phyloP scores from a whole-genome alignment of 2,113 vertebrate genomes.

The Hypanus sabinus region DNA sequence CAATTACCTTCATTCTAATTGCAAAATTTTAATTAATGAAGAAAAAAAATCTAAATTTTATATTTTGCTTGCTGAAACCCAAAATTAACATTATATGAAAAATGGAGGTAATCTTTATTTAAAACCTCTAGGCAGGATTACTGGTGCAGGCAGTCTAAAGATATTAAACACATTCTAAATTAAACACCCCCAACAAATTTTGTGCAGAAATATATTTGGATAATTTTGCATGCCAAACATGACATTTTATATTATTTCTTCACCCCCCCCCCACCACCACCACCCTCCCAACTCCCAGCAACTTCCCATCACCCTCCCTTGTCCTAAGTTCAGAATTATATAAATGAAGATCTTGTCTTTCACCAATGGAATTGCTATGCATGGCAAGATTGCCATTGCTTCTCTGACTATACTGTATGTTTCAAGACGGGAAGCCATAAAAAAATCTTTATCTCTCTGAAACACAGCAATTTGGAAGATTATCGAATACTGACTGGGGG shows the following conservation, averaged over 20 bases:
- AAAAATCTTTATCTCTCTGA: constrained; percentile 99
- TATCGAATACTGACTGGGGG: constrained; percentile 99
- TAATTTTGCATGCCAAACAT: constrained; percentile 99
- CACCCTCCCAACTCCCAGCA: constrained; percentile 45
- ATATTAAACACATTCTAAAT: constrained; percentile 99
- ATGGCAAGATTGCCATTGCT: constrained; percentile 85
- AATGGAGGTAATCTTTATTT: constrained; percentile 95
- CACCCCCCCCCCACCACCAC: not conserved
- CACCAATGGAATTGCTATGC: constrained; percentile 96
- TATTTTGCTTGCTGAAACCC: constrained; percentile 76
- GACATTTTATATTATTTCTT: constrained; percentile 98
- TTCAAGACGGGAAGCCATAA: constrained; percentile 99
- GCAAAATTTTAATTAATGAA: constrained; percentile 99
- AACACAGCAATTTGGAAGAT: constrained; percentile 99
- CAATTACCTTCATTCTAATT: constrained; percentile 98
- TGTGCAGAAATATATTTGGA: constrained; percentile 99
- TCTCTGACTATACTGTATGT: constrained; percentile 82
- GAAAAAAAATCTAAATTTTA: constrained; percentile 86
- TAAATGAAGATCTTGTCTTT: constrained; percentile 99
- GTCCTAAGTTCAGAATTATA: constrained; percentile 91
- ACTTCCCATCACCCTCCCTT: constrained; percentile 56
- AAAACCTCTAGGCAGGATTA: constrained; percentile 99
- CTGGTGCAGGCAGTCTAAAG: constrained; percentile 86
- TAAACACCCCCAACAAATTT: constrained; percentile 98
- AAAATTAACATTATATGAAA: constrained; percentile 85